Evolutionary conservation across 2,888 invertebrate genomes (phyloP).

Genomic region (Drosophila barbarae): DNA sequence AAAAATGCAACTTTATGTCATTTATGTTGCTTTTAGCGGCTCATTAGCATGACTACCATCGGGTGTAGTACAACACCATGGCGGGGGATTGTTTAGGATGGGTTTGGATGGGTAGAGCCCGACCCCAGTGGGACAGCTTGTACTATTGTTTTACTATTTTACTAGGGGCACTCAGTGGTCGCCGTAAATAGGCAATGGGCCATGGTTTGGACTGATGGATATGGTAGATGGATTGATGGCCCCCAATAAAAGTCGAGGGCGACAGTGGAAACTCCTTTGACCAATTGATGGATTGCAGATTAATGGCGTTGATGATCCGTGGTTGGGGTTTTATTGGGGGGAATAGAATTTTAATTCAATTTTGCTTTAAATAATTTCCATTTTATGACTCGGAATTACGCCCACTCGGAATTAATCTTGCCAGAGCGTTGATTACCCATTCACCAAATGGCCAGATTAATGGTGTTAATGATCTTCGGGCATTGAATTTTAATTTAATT

Average conservation of each 20-base stretch:
- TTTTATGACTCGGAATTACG: neutral
- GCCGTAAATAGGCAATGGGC: slow-evolving; percentile 42
- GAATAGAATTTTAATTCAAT: slow-evolving; percentile 26
- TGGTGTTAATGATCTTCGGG: neutral
- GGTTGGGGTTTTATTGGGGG: slow-evolving; percentile 3
- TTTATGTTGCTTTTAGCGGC: slow-evolving; percentile 73
- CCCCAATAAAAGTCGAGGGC: slow-evolving; percentile 24
- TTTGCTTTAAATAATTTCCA: slow-evolving; percentile 10
- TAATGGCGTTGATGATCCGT: slow-evolving; percentile 30
- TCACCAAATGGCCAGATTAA: slow-evolving; percentile 11
- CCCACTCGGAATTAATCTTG: slow-evolving; percentile 4
- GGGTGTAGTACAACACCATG: slow-evolving; percentile 20
- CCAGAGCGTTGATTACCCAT: slow-evolving; percentile 10
- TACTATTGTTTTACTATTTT: slow-evolving; percentile 60
- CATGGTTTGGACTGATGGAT: slow-evolving; percentile 13
- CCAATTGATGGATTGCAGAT: slow-evolving; percentile 35
- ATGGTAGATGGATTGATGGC: slow-evolving; percentile 34
- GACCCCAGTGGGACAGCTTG: slow-evolving; percentile 24
- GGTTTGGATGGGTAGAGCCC: slow-evolving; percentile 10
- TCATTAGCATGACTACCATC: slow-evolving; percentile 64
- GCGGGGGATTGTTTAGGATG: neutral
- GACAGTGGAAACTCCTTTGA: slow-evolving; percentile 26
- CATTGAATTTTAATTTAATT: slow-evolving; percentile 6
- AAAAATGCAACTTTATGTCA: slow-evolving; percentile 71
- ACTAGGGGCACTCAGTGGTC: slow-evolving; percentile 56